Conservation (phyloP, 2,113 vertebrate species). For the Parotia lawesii region DNA sequence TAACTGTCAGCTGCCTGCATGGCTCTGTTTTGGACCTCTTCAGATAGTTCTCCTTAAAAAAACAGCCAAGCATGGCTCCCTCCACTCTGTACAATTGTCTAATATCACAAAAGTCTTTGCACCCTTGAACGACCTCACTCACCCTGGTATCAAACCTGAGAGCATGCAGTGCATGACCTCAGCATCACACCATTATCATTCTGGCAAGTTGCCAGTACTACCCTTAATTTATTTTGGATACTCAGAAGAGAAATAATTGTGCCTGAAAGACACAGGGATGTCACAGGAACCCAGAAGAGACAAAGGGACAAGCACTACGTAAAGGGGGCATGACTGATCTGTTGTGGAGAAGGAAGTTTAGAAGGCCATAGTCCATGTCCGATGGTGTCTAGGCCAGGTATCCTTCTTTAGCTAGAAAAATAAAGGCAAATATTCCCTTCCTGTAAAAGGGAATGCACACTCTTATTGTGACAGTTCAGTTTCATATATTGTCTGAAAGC, state of each 20-base stretch:
- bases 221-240: background rate
- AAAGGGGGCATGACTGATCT: background rate
- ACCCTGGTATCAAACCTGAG: background rate
- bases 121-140: background rate
- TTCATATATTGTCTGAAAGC: background rate
- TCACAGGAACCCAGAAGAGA: background rate
- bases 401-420: background rate
- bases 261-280: background rate
- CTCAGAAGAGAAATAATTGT: background rate
- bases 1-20: background rate
- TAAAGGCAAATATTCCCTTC: background rate
- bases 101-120: background rate
- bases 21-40: background rate
- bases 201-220: background rate
- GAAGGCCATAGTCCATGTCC: background rate
- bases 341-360: background rate
- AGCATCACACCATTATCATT: background rate
- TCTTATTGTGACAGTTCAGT: background rate
- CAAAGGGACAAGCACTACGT: background rate
- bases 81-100: background rate
- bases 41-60: background rate
- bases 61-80: background rate
- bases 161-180: background rate
- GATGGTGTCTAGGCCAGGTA: background rate
- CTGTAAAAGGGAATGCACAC: background rate